phyloP scores from a whole-genome alignment of 2,797 vertebrate genomes.

The Cryptoprocta ferox region DNA sequence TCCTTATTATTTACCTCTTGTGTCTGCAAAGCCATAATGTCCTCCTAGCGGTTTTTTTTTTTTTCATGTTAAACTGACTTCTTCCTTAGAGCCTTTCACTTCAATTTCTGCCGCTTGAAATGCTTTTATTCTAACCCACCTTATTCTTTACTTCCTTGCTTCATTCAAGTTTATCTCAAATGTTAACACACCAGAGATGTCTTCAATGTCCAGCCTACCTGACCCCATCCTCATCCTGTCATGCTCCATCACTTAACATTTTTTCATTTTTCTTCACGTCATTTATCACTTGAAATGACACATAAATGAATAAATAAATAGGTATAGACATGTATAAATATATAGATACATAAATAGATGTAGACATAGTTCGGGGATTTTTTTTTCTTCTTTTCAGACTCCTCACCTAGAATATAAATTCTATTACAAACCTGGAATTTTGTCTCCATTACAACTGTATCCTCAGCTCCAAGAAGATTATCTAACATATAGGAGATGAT shows the following conservation, averaged over 20 bases:
- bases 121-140: background rate
- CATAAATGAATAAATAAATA: background rate
- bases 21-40: background rate
- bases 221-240: background rate
- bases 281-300: background rate
- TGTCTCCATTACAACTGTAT: background rate
- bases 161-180: background rate
- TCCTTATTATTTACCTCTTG: background rate
- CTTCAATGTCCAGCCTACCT: background rate
- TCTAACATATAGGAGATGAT: background rate
- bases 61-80: background rate
- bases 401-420: background rate
- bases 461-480: background rate
- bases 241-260: background rate
- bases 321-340: background rate
- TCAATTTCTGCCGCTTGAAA: background rate
- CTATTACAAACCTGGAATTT: background rate
- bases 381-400: background rate
- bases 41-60: background rate
- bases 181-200: background rate
- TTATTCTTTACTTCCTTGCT: background rate
- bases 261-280: background rate
- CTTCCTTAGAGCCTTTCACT: background rate
- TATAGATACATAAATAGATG: background rate
- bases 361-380: background rate